phyloP scores from a whole-genome alignment of 2,113 vertebrate species.

The Siniperca knerii region DNA sequence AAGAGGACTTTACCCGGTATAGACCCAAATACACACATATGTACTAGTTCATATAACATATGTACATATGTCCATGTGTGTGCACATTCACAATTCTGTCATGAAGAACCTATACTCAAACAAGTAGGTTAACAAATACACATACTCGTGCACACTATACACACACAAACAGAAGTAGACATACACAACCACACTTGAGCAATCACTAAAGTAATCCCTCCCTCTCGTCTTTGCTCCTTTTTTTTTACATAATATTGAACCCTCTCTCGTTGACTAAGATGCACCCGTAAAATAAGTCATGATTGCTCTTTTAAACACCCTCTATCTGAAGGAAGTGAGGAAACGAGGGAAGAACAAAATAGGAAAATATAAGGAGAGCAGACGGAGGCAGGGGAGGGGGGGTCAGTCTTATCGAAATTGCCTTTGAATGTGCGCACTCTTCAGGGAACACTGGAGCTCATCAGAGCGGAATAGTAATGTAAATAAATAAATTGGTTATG shows the following conservation, averaged over 20 bases:
- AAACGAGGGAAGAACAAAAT: conserved; percentile 63
- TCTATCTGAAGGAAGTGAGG: conserved; percentile 60
- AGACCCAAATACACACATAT: not conserved
- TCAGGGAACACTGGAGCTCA: conserved; percentile 72
- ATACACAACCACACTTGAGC: conserved; percentile 47
- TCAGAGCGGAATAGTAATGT: conserved; percentile 75
- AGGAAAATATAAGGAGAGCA: conserved; percentile 65
- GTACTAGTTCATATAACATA: not conserved
- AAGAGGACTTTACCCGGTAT: conserved; percentile 96
- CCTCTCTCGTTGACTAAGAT: conserved; percentile 57
- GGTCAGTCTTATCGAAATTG: conserved; percentile 80
- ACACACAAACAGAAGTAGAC: conserved; percentile 25
- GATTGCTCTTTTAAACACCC: conserved; percentile 69
- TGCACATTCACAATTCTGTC: not conserved
- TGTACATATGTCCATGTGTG: not conserved
- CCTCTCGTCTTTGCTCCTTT: conserved; percentile 26
- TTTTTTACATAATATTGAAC: conserved; percentile 58
- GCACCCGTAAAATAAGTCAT: conserved; percentile 51
- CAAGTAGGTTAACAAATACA: not conserved
- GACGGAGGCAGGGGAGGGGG: conserved; percentile 24
- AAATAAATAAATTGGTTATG: conserved; percentile 84
- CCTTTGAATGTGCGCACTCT: conserved; percentile 76
- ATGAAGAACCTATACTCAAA: not conserved
- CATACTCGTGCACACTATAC: not conserved
- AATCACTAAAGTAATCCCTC: conserved; percentile 57